A percentile compares a stretch with the other conserved stretches of the same genome.
These are phyloP conservation scores for Labroides dimidiatus DNA, from an alignment of 2,797 vertebrate species.

Conservation along the genomic window DNA sequence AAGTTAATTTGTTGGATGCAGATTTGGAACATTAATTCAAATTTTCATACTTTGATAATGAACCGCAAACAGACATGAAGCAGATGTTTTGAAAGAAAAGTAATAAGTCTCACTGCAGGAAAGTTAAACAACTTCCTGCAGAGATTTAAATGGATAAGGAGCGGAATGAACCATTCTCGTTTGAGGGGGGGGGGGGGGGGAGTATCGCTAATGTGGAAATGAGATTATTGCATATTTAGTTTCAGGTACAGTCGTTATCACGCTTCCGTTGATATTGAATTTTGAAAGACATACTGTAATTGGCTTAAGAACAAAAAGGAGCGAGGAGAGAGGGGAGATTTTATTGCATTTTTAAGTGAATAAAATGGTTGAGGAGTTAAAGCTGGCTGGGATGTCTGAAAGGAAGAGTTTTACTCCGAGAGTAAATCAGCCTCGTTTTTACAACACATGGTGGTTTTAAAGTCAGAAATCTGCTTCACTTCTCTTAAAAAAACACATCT, in stretches of 20 bases:
- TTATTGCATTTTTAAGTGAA: neutral
- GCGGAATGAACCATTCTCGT: slow-evolving; percentile 29
- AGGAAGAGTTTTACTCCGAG: neutral
- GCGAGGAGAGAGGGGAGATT: slow-evolving; percentile 13
- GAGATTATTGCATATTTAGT: slow-evolving; percentile 45
- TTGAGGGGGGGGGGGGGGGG: slow-evolving; percentile 2
- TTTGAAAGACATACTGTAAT: slow-evolving; percentile 43
- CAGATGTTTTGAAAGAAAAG: slow-evolving; percentile 37
- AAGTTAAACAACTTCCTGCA: slow-evolving; percentile 55
- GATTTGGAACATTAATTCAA: slow-evolving; percentile 24
- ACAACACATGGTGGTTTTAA: neutral
- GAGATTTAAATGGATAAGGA: slow-evolving; percentile 46
- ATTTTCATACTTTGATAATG: slow-evolving; percentile 41
- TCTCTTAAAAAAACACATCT: neutral
- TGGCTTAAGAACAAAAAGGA: slow-evolving; percentile 39
- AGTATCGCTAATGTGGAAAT: slow-evolving; percentile 21
- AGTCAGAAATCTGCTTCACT: neutral
- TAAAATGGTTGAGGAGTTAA: slow-evolving; percentile 3
- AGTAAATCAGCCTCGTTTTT: slow-evolving; percentile 14
- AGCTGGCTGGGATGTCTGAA: neutral
- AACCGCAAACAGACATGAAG: slow-evolving; percentile 33
- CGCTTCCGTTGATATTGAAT: slow-evolving; percentile 23
- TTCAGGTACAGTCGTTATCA: slow-evolving; percentile 38
- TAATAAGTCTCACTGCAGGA: slow-evolving; percentile 43
- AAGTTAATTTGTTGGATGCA: slow-evolving; percentile 16